A percentile compares a stretch with the other conserved stretches of the same genome.
phyloP scores from a whole-genome alignment of 2,888 invertebrate species.

The Acrobasis suavella region DNA sequence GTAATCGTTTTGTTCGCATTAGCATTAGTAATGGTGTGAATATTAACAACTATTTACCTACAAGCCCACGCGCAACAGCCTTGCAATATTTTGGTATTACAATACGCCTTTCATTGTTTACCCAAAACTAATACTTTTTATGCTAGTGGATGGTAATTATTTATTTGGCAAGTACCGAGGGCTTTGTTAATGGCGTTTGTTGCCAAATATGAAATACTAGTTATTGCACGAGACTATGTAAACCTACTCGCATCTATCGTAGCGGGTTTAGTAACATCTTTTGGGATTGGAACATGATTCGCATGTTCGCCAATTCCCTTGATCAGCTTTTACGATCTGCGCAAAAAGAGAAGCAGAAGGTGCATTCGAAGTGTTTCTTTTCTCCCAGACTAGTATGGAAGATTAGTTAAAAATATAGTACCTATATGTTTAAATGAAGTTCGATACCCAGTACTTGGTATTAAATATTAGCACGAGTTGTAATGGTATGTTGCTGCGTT shows the following conservation, averaged over 20 bases:
- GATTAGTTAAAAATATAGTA: no score
- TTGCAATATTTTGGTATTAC: slow-evolving; percentile 15
- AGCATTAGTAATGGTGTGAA: slow-evolving; percentile 13
- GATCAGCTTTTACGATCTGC: no score
- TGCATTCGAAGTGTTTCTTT: no score
- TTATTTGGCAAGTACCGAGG: background rate
- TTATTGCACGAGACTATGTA: no score
- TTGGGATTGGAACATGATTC: no score
- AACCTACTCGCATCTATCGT: no score
- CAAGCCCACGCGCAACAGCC: slow-evolving; percentile 11
- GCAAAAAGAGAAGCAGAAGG: no score
- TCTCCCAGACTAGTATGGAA: no score
- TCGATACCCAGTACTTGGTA: background rate
- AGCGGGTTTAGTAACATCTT: no score
- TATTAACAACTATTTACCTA: slow-evolving; percentile 20
- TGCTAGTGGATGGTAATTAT: background rate
- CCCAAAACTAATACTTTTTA: background rate
- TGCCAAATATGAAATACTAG: background rate
- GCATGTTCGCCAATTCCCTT: no score
- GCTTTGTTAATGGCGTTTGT: background rate
- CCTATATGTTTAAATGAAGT: no score
- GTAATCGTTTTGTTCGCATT: slow-evolving; percentile 11
- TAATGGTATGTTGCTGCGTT: slow-evolving; percentile 24
- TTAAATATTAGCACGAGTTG: slow-evolving; percentile 7
- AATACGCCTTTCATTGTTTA: slow-evolving; percentile 12